A percentile compares a stretch with the other conserved stretches of the same genome.
Evolutionary conservation across 2,797 vertebrate species (phyloP).

Genomic region (Lerista edwardsae): DNA sequence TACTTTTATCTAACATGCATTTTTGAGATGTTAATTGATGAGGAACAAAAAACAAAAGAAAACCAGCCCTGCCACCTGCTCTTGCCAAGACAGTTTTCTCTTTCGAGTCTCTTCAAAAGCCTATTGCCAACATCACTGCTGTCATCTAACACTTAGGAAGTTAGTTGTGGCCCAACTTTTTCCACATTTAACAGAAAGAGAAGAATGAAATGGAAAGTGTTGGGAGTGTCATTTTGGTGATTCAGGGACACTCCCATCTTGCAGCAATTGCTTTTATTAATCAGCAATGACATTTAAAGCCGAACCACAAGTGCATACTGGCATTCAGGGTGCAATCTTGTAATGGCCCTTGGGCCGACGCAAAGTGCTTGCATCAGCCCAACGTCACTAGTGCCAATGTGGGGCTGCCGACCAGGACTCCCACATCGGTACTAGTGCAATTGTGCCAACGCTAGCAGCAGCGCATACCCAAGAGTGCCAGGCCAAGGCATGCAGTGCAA

Average conservation of each 20-base stretch:
- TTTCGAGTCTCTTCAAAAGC: slow-evolving; percentile 64
- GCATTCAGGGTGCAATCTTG: not conserved
- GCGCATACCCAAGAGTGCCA: too few relatives aligned
- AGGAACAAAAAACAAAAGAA: not conserved
- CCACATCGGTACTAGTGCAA: too few relatives aligned
- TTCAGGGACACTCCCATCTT: not conserved
- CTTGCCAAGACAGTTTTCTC: slow-evolving; percentile 22
- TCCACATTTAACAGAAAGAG: slow-evolving; percentile 43
- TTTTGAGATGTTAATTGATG: not conserved
- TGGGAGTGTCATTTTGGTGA: not conserved
- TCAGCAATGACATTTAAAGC: slow-evolving; percentile 50
- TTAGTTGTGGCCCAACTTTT: slow-evolving; percentile 36
- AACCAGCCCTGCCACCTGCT: not conserved
- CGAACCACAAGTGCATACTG: slow-evolving; percentile 52
- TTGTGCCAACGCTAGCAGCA: too few relatives aligned
- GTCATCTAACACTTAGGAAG: slow-evolving; percentile 38
- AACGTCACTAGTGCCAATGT: too few relatives aligned
- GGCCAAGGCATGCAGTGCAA: too few relatives aligned
- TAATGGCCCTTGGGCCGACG: too few relatives aligned
- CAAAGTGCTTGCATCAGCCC: too few relatives aligned
- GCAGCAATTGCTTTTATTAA: slow-evolving; percentile 62
- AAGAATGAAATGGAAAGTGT: slow-evolving; percentile 5
- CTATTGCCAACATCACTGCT: slow-evolving; percentile 15
- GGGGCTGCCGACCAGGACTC: too few relatives aligned
- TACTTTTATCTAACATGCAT: not conserved